Percentiles rank a stretch among this genome's conserved stretches.
Evolutionary conservation across 2,797 vertebrate species (phyloP).

Genomic region (Catostomus latipinnis): DNA sequence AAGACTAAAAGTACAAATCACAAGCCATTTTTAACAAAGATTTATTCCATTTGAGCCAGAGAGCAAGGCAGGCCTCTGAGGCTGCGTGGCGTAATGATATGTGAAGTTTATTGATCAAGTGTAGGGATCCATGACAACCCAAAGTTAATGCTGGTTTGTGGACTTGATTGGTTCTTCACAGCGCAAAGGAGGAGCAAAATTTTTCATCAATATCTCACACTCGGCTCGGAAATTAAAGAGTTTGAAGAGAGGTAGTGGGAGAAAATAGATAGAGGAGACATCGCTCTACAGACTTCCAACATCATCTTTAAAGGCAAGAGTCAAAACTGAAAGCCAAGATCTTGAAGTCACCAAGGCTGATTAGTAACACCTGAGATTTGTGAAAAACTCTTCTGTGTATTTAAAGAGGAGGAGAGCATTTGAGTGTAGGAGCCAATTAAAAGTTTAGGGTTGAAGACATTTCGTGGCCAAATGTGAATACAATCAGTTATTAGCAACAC

Average conservation of each 20-base stretch:
- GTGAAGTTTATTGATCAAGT: slow-evolving; percentile 93
- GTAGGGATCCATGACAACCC: slow-evolving; percentile 87
- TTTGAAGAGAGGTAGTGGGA: slow-evolving; percentile 68
- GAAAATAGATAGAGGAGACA: slow-evolving; percentile 59
- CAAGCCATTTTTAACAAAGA: slow-evolving; percentile 87
- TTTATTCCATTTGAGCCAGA: slow-evolving; percentile 82
- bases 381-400: background rate
- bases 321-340: slow-evolving; percentile 50
- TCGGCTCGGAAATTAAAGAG: slow-evolving; percentile 65
- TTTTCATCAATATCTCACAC: slow-evolving; percentile 79
- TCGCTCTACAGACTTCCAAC: slow-evolving; percentile 30
- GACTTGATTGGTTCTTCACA: slow-evolving; percentile 75
- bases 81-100: slow-evolving; percentile 85
- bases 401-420: background rate
- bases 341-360: background rate
- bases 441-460: no score
- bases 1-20: slow-evolving; percentile 80
- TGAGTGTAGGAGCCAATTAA: no score
- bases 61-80: slow-evolving; percentile 81
- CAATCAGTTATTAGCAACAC: no score
- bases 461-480: no score
- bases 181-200: slow-evolving; percentile 77
- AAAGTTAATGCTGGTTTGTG: slow-evolving; percentile 85
- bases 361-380: slow-evolving; percentile 1
- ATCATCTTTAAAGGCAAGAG: slow-evolving; percentile 36